A percentile compares a stretch with the other conserved stretches of the same genome.
phyloP scores from a whole-genome alignment of 2,888 invertebrate species.

The Danaus chrysippus region DNA sequence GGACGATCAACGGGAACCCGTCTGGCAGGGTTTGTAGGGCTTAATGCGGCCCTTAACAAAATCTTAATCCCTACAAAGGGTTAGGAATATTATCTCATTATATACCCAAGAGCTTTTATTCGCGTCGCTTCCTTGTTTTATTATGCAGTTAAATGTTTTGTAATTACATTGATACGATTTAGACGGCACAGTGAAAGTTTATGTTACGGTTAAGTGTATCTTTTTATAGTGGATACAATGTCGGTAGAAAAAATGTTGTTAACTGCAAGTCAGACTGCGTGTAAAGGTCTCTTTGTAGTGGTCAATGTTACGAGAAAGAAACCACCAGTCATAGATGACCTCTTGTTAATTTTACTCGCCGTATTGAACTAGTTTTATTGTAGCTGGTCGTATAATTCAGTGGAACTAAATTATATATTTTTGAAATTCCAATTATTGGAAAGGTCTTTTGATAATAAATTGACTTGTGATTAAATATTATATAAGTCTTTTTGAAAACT shows the following conservation, averaged over 20 bases:
- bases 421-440: slow-evolving; percentile 7
- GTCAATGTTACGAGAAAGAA: neutral
- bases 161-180: neutral
- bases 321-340: slow-evolving; percentile 1
- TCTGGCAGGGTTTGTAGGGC: slow-evolving; percentile 62
- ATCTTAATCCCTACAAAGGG: slow-evolving; percentile 79
- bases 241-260: neutral
- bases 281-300: neutral
- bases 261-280: slow-evolving; percentile 1
- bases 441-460: neutral
- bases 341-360: neutral
- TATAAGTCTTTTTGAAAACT: neutral
- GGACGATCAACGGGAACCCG: slow-evolving; percentile 52
- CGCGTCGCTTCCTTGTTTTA: slow-evolving; percentile 21
- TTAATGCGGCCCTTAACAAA: slow-evolving; percentile 70
- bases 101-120: slow-evolving; percentile 71
- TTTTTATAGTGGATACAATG: neutral
- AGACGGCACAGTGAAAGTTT: neutral
- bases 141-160: neutral
- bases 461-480: slow-evolving; percentile 4
- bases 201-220: neutral
- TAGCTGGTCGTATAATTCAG: neutral
- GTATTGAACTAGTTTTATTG: neutral
- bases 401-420: slow-evolving; percentile 6
- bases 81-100: slow-evolving; percentile 78